Conservation (phyloP, 1,140 invertebrate species). For the Drosophila teissieri region DNA sequence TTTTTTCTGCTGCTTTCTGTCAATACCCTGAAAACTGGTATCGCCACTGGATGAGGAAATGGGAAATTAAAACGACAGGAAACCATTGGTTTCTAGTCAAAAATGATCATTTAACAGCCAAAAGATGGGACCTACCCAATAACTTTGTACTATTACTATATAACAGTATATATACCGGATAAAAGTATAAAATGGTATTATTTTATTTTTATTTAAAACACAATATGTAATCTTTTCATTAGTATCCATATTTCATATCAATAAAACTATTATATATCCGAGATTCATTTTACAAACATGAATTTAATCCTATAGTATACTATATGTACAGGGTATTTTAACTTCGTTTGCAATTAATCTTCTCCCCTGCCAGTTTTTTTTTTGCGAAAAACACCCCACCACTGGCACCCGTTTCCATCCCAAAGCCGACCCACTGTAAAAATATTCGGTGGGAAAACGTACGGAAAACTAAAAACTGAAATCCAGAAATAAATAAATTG, state of each 20-base stretch:
- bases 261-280: no score
- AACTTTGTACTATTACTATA: not conserved
- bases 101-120: no score
- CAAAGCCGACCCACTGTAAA: slow-evolving; percentile 47
- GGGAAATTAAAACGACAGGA: not conserved
- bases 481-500: slow-evolving; percentile 82
- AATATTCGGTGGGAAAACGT: slow-evolving; percentile 60
- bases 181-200: not conserved
- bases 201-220: no score
- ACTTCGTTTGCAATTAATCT: slow-evolving; percentile 16
- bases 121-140: no score
- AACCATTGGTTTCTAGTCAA: no score
- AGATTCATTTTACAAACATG: no score
- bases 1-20: slow-evolving; percentile 14
- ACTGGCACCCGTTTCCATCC: slow-evolving; percentile 7
- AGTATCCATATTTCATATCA: no score
- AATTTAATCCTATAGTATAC: no score
- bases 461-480: slow-evolving; percentile 78
- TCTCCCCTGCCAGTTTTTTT: not conserved
- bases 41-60: not conserved
- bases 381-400: slow-evolving; percentile 6
- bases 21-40: not conserved
- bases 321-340: not conserved
- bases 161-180: no score
- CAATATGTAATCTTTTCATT: no score